Base-by-base conservation (phyloP, 2,888 invertebrate species). In the Isotomurus palustris region DNA sequence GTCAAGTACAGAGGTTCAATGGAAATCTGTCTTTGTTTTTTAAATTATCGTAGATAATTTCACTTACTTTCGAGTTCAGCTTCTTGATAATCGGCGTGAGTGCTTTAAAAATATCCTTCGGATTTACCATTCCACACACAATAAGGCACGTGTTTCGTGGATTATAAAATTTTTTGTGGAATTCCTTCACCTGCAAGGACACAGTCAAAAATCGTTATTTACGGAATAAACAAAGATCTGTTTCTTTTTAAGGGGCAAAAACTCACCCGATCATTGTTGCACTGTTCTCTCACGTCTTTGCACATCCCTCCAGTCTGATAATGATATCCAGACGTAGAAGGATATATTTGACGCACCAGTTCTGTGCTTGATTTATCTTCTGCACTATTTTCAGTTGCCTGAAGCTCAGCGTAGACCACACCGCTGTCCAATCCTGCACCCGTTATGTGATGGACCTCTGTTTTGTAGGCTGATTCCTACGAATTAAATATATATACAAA, bases 381-480 rank as follows among this genome's bases (percentile, higher is more conserved):
- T 3, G 87, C 86, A n/a, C 81, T 82, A 75, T 89, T 91, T 75
- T 91, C 91, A 28, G 83, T 75, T 0, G 86, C 89, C 28, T 35
- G 35, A 32, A 49, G 3, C 78, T 95, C 94, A 75, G 90, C 91
- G 75, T 94, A 94, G n/a, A 94, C 92, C 14, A 94, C 91, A 19
- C 95, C 95, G 12, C 87, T 91, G 79, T 95, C 87, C 66, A 88
- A 85, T 0, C 93, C 94, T 59, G 88, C 84, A 0, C 85, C 88
- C 71, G 88, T 90, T 62, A 94, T 81, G 74, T 94, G 93, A 75
- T 94, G 91, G 0, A 95, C 92, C 78, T 94, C 94, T 0, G 93
- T 94, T 27, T 84, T 78, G 74, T 84, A 94, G 2, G 84, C 90
- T 64, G 87, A 80, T 67, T 91, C 87, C 86, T 86, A 71, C 56